Percentiles rank a stretch among this genome's conserved stretches.
These are phyloP conservation scores for Ophonus ardosiacus DNA, from an alignment of 2,888 invertebrate species.

Conservation along the genomic window DNA sequence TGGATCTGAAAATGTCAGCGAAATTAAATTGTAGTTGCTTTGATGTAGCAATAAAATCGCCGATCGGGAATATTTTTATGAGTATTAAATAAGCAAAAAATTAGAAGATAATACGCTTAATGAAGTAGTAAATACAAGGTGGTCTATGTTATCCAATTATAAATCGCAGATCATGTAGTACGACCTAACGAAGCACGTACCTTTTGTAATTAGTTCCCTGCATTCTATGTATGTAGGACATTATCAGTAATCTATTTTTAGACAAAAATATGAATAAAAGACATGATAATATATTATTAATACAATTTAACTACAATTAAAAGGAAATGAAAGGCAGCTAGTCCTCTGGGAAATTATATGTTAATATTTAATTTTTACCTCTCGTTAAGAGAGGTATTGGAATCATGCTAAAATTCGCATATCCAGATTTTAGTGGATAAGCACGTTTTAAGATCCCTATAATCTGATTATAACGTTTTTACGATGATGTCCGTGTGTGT, in stretches of 20 bases:
- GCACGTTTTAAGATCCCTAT: no score
- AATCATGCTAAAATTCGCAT: no score
- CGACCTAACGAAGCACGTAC: not conserved
- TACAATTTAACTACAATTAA: no score
- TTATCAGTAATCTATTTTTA: not conserved
- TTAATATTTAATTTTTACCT: no score
- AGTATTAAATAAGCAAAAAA: not conserved
- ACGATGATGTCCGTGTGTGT: no score
- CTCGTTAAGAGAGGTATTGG: no score
- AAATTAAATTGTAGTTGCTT: conserved; percentile 34
- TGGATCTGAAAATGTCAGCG: conserved; percentile 24
- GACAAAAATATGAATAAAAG: no score
- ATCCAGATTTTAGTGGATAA: no score
- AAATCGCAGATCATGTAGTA: not conserved
- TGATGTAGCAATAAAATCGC: not conserved
- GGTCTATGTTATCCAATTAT: not conserved
- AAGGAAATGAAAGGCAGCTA: no score
- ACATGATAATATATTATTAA: no score
- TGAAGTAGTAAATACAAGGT: not conserved
- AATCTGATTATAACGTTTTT: no score
- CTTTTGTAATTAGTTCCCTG: not conserved
- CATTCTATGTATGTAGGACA: not conserved
- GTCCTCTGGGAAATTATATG: no score
- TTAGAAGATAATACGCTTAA: not conserved
- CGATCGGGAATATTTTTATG: not conserved